Evolutionary conservation across 2,888 invertebrate genomes (phyloP).

Genomic region (Eutolmus rufibarbis): DNA sequence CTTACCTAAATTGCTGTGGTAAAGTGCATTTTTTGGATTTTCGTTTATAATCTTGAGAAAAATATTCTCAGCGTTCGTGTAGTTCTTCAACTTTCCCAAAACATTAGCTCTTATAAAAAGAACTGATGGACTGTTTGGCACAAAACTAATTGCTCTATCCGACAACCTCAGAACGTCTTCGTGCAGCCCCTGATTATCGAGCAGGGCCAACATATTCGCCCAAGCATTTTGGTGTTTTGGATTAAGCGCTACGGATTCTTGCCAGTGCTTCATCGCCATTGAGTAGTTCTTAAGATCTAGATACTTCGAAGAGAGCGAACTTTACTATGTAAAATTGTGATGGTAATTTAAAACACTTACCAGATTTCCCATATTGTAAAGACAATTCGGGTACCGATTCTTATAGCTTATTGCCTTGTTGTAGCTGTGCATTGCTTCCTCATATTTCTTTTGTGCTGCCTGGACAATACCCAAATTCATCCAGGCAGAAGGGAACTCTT

Average conservation of each 20-base stretch:
- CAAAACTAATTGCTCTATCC: constrained; percentile 71
- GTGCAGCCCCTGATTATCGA: constrained; percentile 77
- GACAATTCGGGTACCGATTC: constrained; percentile 87
- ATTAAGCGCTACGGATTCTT: constrained; percentile 78
- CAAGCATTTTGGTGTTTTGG: constrained; percentile 85
- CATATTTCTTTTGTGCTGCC: constrained; percentile 73
- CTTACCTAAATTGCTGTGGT: constrained; percentile 88
- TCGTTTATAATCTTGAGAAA: constrained; percentile 79
- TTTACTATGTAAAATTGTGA: neutral
- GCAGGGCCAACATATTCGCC: constrained; percentile 88
- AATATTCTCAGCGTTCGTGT: constrained; percentile 79
- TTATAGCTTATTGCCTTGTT: constrained; percentile 78
- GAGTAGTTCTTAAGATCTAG: constrained; percentile 76
- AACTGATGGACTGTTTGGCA: constrained; percentile 79
- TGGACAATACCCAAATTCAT: constrained; percentile 97
- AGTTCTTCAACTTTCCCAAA: constrained; percentile 81
- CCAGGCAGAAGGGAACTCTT: constrained; percentile 95
- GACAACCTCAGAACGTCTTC: constrained; percentile 77
- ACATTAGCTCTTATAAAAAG: constrained; percentile 90
- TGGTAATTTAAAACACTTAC: constrained; percentile 62
- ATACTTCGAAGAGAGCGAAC: constrained; percentile 68
- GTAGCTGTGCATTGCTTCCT: constrained; percentile 81
- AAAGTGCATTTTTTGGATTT: constrained; percentile 76
- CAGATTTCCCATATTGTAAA: constrained; percentile 94
- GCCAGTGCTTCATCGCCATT: constrained; percentile 83